Evolutionary conservation across 2,113 vertebrate species (phyloP).

Genomic region (Lophochroa leadbeateri): DNA sequence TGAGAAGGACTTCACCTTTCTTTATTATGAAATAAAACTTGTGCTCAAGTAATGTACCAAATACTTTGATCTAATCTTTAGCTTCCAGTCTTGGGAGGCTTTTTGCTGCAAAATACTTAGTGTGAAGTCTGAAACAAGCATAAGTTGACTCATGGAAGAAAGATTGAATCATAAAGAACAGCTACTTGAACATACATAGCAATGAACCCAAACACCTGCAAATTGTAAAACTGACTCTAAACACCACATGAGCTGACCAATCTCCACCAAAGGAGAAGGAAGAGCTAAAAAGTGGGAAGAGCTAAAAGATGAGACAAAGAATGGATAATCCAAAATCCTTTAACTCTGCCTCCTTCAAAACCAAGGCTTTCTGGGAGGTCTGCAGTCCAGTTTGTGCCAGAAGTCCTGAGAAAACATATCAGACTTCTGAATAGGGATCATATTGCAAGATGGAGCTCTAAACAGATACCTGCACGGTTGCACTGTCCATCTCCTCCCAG

Average conservation of each 20-base stretch:
- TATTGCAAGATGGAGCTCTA: background rate
- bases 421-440: background rate
- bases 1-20: background rate
- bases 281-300: background rate
- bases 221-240: background rate
- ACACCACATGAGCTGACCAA: background rate
- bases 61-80: background rate
- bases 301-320: background rate
- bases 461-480: background rate
- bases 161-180: conserved; percentile 14
- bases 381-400: background rate
- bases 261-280: background rate
- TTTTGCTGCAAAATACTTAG: background rate
- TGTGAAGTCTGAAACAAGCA: background rate
- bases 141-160: conserved; percentile 6
- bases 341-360: background rate
- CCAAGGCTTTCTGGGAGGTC: background rate
- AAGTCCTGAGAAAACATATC: background rate
- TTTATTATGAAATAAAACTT: background rate
- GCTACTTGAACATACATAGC: background rate
- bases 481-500: background rate
- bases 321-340: background rate
- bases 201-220: background rate
- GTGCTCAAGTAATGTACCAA: background rate
- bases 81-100: background rate